A percentile compares a stretch with the other conserved stretches of the same genome.
phyloP scores from a whole-genome alignment of 1,140 invertebrate species.

The Danaus melanippus region DNA sequence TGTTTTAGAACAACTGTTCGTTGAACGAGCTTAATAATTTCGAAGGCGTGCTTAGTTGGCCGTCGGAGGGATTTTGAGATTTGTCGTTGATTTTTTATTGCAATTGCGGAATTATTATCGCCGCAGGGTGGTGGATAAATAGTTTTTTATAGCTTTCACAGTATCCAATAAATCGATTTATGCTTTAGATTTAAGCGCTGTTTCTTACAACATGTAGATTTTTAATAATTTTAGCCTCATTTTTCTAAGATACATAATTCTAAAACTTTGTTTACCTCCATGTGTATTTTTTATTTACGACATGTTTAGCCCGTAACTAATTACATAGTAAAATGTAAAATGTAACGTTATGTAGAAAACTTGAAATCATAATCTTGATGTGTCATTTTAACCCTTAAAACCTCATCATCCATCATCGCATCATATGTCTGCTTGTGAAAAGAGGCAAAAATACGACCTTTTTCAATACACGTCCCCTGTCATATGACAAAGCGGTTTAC shows the following conservation, averaged over 20 bases:
- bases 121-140: slow-evolving; percentile 47
- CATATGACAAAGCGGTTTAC: slow-evolving; percentile 19
- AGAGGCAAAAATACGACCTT: slow-evolving; percentile 25
- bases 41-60: slow-evolving; percentile 67
- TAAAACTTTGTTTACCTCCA: too few relatives aligned
- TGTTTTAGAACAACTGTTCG: slow-evolving; percentile 22
- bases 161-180: slow-evolving; percentile 6
- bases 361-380: slow-evolving; percentile 16
- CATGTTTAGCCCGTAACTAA: too few relatives aligned
- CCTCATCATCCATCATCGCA: slow-evolving; percentile 25
- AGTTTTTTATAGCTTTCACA: slow-evolving; percentile 32
- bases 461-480: slow-evolving; percentile 24
- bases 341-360: slow-evolving; percentile 1
- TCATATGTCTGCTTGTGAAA: slow-evolving; percentile 24
- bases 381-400: slow-evolving; percentile 17
- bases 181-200: background rate
- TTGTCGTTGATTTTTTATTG: slow-evolving; percentile 66
- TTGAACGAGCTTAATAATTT: slow-evolving; percentile 65
- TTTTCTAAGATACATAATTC: too few relatives aligned
- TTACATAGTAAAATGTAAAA: too few relatives aligned
- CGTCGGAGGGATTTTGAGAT: slow-evolving; percentile 60
- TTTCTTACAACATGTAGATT: slow-evolving; percentile 1
- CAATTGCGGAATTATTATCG: slow-evolving; percentile 58
- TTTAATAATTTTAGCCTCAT: background rate
- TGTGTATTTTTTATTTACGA: too few relatives aligned